Evolutionary conservation across 2,797 vertebrate species (phyloP), one percentile per base, ranked within the genome.

Genomic region (Microhierax caerulescens): DNA sequence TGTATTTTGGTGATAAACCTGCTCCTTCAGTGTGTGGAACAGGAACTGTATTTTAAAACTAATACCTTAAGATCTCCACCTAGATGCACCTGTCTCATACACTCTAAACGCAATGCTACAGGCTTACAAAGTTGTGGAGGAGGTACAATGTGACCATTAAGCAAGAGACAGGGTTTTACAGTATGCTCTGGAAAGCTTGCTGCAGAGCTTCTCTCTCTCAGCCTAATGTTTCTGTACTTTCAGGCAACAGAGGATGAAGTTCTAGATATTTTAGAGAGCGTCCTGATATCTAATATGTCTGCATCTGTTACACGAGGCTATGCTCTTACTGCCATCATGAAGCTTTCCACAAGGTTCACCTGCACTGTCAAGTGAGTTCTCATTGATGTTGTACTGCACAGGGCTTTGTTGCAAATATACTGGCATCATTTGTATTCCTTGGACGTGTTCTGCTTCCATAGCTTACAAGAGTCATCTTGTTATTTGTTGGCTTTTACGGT

Each of bases 171-270:
- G 27, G 21, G 85, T 83, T 93, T 82, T 77, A 43, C 22, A 65
- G 19, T 53, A 2, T 82, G 23, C 9, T 39, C 13, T 69, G 83
- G 39, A 70, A 87, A 59, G 12, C 59, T 82, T 75, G 64, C 34
- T 61, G 65, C 78, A 64, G 25, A 45, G 28, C 32, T 70, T 8
- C 9, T 74, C 27, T 91, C 57, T 56, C 75, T 68, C 67, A 30
- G 25, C 36, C 78, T 51, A 92, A 67, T 27, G 10, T 63, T 41
- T 43, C 85, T 63, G 36, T 93, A 53, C 74, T 54, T 94, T 20
- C 96, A 99, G 99, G 99, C 99, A 96, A 99, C 99, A 74, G 99
- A 99, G 95, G 99, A 99, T 97, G 99, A 99, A 98, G 99, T 99
- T 85, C 98, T 99, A 92, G 99, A 99, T 88, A 99, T 99, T 97